These are phyloP conservation scores for Siniperca scherzeri DNA, from an alignment of 2,797 vertebrate genomes.

Conservation along the genomic window DNA sequence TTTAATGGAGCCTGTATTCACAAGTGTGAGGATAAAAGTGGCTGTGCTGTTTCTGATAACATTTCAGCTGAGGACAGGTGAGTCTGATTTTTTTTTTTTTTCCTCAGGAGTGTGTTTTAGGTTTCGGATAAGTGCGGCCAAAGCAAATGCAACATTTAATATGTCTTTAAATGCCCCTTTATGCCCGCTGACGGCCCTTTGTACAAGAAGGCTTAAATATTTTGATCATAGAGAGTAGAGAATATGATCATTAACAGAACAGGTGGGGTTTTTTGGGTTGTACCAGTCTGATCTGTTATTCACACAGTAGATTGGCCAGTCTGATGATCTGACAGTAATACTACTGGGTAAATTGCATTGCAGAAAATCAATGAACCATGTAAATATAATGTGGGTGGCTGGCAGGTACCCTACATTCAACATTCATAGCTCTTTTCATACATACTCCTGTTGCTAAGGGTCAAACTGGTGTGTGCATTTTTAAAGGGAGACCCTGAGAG, in stretches of 20 bases:
- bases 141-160: not conserved
- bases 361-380: constrained; percentile 40
- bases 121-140: not conserved
- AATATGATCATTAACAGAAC: not conserved
- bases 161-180: not conserved
- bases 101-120: not conserved
- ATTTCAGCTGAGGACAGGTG: constrained; percentile 76
- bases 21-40: constrained; percentile 43
- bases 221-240: not conserved
- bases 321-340: constrained; percentile 40
- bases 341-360: constrained; percentile 31
- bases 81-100: constrained; percentile 50
- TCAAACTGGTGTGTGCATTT: constrained; percentile 36
- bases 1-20: constrained; percentile 65
- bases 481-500: constrained; percentile 16
- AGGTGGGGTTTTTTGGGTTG: constrained; percentile 1
- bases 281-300: constrained; percentile 31
- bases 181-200: not conserved
- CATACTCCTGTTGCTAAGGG: constrained; percentile 10
- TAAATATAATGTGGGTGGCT: constrained; percentile 31
- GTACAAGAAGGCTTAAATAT: not conserved
- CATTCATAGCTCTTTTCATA: constrained; percentile 29
- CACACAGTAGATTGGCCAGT: not conserved
- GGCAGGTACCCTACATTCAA: constrained; percentile 29
- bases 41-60: constrained; percentile 63